These are phyloP conservation scores for Acanthopleura granulata DNA, from an alignment of 2,888 invertebrate species.

Conservation along the genomic window DNA sequence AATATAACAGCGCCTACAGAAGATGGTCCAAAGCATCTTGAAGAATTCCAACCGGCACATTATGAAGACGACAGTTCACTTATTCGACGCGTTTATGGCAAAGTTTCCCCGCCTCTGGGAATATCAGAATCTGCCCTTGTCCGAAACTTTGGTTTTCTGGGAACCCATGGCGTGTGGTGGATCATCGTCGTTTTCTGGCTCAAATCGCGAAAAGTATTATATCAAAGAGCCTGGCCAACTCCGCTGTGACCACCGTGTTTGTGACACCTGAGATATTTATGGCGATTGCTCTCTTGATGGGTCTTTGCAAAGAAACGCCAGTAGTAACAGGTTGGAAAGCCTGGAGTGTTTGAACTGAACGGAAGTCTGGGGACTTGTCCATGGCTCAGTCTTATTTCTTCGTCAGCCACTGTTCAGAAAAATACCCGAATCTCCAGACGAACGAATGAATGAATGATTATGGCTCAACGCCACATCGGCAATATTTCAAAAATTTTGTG, in stretches of 20 bases:
- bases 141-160: background rate
- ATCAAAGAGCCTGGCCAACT: background rate
- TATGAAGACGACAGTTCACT: too few relatives aligned
- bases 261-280: background rate
- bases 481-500: too few relatives aligned
- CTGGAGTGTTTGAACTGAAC: too few relatives aligned
- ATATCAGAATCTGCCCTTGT: background rate
- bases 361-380: too few relatives aligned
- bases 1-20: too few relatives aligned
- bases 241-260: background rate
- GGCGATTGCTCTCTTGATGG: background rate
- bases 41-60: too few relatives aligned
- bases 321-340: too few relatives aligned
- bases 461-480: too few relatives aligned
- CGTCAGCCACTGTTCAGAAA: background rate
- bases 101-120: too few relatives aligned
- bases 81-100: too few relatives aligned
- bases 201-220: background rate
- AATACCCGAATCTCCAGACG: background rate
- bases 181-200: background rate
- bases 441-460: too few relatives aligned
- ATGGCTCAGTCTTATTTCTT: background rate
- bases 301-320: background rate
- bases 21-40: too few relatives aligned
- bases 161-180: background rate